Evolutionary conservation across 23 tunicate genomes (phyloP).

Genomic region (Oikopleura dioica): DNA sequence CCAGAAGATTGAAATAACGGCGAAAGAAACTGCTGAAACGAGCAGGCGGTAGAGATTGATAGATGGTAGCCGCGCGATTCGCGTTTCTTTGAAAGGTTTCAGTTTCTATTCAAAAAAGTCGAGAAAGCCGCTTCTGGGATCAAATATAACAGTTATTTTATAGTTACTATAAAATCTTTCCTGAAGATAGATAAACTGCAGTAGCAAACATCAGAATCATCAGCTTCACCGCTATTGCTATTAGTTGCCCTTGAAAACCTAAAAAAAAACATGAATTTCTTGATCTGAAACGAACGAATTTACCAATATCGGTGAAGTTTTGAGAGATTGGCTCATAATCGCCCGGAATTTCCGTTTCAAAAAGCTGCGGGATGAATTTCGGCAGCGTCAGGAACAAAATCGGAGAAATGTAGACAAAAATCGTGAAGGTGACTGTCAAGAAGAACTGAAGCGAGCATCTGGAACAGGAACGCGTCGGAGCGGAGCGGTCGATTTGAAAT

Average conservation of each 20-base stretch:
- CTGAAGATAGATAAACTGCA: no score
- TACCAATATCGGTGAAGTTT: slow-evolving; percentile 3
- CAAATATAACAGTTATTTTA: no score
- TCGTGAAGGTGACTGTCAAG: neutral
- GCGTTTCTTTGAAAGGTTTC: neutral
- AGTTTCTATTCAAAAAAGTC: neutral
- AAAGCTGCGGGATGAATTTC: no score
- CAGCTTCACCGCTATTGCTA: neutral
- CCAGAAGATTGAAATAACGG: neutral
- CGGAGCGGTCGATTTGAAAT: no score
- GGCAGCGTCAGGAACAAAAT: neutral
- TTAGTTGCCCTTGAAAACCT: neutral
- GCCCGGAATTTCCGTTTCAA: neutral
- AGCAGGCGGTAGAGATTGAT: neutral
- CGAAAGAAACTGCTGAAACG: neutral
- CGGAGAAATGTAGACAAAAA: neutral
- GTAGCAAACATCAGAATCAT: neutral
- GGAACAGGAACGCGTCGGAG: no score
- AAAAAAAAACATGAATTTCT: neutral
- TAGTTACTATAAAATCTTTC: no score
- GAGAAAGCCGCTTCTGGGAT: no score
- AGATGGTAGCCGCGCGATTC: neutral
- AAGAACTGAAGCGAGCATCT: no score
- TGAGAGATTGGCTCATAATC: no score
- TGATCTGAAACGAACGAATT: neutral